Evolutionary conservation across 2,113 vertebrate genomes (phyloP).

Genomic region (Gobiocypris rarus): DNA sequence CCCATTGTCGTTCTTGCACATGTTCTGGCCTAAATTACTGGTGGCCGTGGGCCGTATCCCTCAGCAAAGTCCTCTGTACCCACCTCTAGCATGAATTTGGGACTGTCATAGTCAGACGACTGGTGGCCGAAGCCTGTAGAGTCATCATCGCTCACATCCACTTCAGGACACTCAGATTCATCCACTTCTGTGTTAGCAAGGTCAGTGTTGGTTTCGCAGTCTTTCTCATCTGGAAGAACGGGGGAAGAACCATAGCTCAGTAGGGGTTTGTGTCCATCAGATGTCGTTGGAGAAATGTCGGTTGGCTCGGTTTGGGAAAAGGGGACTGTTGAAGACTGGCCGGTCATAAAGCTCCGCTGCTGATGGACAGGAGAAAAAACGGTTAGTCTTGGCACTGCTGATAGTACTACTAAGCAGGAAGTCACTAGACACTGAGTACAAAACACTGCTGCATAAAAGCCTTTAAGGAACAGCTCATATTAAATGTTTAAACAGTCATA

Average conservation of each 20-base stretch:
- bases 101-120: conserved; percentile 39
- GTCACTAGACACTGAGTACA: neutral
- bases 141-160: neutral
- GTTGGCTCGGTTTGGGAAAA: neutral
- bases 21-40: neutral
- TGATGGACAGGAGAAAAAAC: neutral
- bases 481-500: neutral
- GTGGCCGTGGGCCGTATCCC: conserved; percentile 33
- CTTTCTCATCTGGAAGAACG: neutral
- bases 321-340: neutral
- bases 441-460: neutral
- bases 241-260: neutral
- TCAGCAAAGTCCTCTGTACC: conserved; percentile 36
- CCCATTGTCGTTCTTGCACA: neutral
- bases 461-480: neutral
- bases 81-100: conserved; percentile 27
- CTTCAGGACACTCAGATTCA: neutral
- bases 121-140: neutral
- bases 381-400: neutral
- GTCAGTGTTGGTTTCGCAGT: neutral
- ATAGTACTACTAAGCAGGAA: neutral
- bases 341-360: neutral
- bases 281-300: accelerated
- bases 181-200: neutral
- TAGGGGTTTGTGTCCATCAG: neutral